Conservation (phyloP, 2,888 invertebrate genomes). For the Conchocele bisecta region DNA sequence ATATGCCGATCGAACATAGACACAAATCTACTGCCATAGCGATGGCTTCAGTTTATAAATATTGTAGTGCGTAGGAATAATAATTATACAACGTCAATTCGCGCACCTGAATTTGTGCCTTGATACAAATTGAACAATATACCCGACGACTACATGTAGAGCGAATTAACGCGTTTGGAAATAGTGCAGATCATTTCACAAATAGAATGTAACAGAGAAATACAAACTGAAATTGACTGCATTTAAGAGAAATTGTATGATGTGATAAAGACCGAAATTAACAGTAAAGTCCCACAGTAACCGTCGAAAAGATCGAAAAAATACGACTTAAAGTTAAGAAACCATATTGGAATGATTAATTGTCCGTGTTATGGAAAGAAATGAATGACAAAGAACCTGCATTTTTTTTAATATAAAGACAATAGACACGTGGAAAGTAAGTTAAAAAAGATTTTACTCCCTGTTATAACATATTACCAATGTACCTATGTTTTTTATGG, state of each 20-base stretch:
- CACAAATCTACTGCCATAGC: no score
- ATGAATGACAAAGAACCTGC: neutral
- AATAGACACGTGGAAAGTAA: neutral
- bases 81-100: no score
- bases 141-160: no score
- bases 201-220: neutral
- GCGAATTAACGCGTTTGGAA: neutral
- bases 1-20: no score
- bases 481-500: no score
- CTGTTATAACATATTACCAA: no score
- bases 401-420: neutral
- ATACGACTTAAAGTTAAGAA: neutral
- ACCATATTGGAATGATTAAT: conserved; percentile 2
- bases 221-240: conserved; percentile 3
- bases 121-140: no score
- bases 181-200: neutral
- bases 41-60: no score
- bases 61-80: no score
- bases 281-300: neutral
- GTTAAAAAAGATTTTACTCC: no score
- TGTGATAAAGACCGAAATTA: neutral
- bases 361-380: neutral
- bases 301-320: neutral
- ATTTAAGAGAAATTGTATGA: neutral
- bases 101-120: no score